Evolutionary conservation across 2,113 vertebrate genomes (phyloP).

Genomic region (Ochotona princeps): DNA sequence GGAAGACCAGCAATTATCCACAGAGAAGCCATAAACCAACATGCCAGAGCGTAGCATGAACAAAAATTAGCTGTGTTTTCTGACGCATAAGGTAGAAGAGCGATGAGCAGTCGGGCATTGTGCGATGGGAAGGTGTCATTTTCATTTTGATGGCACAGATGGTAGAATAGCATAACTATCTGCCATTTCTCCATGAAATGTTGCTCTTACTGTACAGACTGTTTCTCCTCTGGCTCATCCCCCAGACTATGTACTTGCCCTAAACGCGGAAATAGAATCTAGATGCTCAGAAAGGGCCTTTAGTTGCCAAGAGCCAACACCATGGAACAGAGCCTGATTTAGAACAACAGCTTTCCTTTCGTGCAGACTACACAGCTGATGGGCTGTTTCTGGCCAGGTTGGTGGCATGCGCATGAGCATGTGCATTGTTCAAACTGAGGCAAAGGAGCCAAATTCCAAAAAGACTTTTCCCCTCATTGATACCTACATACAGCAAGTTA

Average conservation of each 20-base stretch:
- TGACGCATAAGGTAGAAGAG: conserved; percentile 35
- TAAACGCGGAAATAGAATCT: conserved; percentile 7
- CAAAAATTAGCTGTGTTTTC: conserved; percentile 24
- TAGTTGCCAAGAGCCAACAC: neutral
- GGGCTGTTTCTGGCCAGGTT: neutral
- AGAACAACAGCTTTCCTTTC: neutral
- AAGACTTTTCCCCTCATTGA: neutral
- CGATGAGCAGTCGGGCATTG: neutral
- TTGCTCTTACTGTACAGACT: conserved; percentile 38
- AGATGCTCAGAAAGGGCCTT: conserved; percentile 8
- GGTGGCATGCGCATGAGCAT: neutral
- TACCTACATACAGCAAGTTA: neutral
- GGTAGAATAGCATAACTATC: conserved; percentile 24
- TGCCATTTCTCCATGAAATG: conserved; percentile 33
- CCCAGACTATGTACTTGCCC: conserved; percentile 15
- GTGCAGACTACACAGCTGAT: neutral
- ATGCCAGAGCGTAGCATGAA: neutral
- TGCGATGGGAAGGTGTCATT: neutral
- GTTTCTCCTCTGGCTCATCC: conserved; percentile 40
- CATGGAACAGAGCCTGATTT: neutral
- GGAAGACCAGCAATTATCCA: conserved; percentile 20
- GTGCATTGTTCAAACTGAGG: neutral
- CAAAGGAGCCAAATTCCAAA: neutral
- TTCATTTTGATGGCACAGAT: conserved; percentile 47
- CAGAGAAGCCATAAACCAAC: conserved; percentile 49